phyloP scores from a whole-genome alignment of 1,140 invertebrate species.

The Gonioctena quinquepunctata region DNA sequence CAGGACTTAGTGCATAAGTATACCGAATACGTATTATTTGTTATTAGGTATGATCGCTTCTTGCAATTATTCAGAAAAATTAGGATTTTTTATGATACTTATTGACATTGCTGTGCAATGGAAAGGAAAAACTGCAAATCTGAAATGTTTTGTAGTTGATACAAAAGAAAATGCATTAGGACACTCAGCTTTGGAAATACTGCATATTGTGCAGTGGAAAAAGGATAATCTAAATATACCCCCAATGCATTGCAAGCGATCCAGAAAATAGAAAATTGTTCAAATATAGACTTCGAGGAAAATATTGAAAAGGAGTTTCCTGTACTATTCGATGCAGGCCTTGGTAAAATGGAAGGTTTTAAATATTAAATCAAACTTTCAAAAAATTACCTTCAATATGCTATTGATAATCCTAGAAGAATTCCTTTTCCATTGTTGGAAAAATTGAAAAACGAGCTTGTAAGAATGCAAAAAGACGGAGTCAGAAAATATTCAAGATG shows the following conservation, averaged over 20 bases:
- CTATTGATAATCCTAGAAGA: neutral
- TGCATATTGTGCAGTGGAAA: neutral
- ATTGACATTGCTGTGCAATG: neutral
- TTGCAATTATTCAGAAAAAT: no score
- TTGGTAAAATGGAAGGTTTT: neutral
- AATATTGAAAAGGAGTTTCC: neutral
- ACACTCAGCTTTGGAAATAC: neutral
- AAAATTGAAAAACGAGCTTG: no score
- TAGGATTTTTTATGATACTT: no score
- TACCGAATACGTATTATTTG: no score
- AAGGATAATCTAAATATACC: neutral
- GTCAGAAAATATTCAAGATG: no score
- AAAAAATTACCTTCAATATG: neutral
- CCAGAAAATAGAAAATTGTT: neutral
- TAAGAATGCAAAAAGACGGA: no score
- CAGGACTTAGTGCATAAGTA: no score
- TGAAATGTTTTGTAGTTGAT: neutral
- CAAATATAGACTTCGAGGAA: neutral
- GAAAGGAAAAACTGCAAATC: neutral
- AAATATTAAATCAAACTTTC: neutral
- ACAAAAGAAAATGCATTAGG: neutral
- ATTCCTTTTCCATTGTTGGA: neutral
- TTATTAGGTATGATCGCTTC: no score
- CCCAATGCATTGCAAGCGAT: neutral
- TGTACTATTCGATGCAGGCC: neutral